Evolutionary conservation across 2,888 invertebrate species (phyloP).

Genomic region (Eulithis testata): DNA sequence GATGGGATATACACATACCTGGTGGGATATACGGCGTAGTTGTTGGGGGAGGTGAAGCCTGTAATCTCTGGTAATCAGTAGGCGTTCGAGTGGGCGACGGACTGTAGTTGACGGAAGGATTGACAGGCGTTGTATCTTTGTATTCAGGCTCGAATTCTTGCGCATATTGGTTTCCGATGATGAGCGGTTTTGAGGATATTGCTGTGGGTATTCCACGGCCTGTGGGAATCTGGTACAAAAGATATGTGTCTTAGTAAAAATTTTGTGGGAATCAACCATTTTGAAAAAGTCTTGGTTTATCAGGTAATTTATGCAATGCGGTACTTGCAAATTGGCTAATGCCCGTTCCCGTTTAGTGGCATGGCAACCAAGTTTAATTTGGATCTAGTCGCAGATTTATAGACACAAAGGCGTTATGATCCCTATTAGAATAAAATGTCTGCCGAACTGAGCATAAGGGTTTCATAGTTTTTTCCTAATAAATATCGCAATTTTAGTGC

Average conservation of each 20-base stretch:
- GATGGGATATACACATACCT: slow-evolving; percentile 49
- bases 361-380: too few species aligned
- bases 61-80: slow-evolving; percentile 64
- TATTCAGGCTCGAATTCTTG: slow-evolving; percentile 76
- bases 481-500: too few species aligned
- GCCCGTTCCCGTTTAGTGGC: too few species aligned
- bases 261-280: too few species aligned
- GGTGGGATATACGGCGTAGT: slow-evolving; percentile 75
- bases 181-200: slow-evolving; percentile 62
- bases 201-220: slow-evolving; percentile 71
- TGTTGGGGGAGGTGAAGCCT: slow-evolving; percentile 68
- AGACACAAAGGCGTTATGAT: too few species aligned
- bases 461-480: too few species aligned
- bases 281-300: too few species aligned
- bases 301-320: too few species aligned
- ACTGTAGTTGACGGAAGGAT: slow-evolving; percentile 49
- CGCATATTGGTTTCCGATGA: slow-evolving; percentile 80
- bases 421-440: too few species aligned
- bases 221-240: slow-evolving; percentile 63
- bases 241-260: background rate
- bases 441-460: too few species aligned
- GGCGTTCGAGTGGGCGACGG: slow-evolving; percentile 61
- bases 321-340: too few species aligned
- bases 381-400: too few species aligned
- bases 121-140: slow-evolving; percentile 57